Evolutionary conservation across 2,113 vertebrate genomes (phyloP).

Genomic region (Tapirus terrestris): DNA sequence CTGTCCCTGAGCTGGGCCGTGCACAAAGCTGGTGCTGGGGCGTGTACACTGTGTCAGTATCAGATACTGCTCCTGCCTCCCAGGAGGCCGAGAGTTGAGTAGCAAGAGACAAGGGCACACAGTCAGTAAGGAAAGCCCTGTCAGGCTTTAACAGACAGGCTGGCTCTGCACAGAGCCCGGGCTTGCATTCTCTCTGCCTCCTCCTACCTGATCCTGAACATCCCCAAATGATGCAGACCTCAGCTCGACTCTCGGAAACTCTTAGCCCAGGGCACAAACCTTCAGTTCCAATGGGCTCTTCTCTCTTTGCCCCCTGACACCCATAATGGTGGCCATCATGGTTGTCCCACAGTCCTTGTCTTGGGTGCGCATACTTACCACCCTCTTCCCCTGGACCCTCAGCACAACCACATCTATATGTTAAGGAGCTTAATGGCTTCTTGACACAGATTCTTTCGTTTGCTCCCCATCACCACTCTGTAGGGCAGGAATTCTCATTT

Average conservation of each 20-base stretch:
- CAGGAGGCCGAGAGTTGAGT: neutral
- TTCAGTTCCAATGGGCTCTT: neutral
- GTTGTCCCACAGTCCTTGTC: neutral
- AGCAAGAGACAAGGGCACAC: neutral
- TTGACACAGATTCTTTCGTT: neutral
- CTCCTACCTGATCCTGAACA: neutral
- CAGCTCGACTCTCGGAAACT: neutral
- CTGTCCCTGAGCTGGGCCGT: neutral
- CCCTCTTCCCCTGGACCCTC: neutral
- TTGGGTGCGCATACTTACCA: neutral
- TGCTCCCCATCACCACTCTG: neutral
- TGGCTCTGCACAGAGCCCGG: neutral
- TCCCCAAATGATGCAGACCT: neutral
- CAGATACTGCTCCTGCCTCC: neutral
- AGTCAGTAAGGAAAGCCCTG: neutral
- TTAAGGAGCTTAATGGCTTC: neutral
- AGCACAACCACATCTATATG: neutral
- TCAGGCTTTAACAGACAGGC: neutral
- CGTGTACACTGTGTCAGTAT: rapidly evolving
- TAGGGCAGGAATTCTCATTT: neutral
- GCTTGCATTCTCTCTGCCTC: neutral
- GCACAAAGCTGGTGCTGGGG: neutral
- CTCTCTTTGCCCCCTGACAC: neutral
- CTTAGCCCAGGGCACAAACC: neutral
- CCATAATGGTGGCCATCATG: neutral